phyloP scores from a whole-genome alignment of 2,888 invertebrate genomes.

The Allolobophora icterica region DNA sequence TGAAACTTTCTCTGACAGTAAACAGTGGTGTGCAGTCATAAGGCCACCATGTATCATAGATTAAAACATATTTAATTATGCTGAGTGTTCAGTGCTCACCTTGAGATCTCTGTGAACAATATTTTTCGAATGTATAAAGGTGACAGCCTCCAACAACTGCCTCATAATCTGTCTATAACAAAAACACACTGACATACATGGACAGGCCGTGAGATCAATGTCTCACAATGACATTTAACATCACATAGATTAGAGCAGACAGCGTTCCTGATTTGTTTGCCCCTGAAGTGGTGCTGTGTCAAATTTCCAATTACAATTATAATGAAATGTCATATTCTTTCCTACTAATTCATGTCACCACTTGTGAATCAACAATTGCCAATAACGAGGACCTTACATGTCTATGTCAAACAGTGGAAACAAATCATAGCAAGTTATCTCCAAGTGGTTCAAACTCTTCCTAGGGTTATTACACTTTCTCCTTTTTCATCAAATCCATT shows the following conservation, averaged over 20 bases:
- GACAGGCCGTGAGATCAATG: neutral
- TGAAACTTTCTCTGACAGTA: no score
- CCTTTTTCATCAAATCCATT: no score
- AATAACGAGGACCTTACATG: neutral
- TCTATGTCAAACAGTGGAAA: neutral
- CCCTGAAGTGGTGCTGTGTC: no score
- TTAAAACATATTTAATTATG: neutral
- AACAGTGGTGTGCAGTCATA: no score
- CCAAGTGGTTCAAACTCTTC: no score
- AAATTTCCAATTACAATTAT: no score
- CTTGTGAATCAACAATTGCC: neutral
- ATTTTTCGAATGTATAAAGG: slow-evolving; percentile 80
- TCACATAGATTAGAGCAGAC: no score
- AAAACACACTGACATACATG: neutral
- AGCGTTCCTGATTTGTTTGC: no score
- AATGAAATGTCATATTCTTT: no score
- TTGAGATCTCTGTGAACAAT: slow-evolving; percentile 75
- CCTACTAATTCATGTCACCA: neutral
- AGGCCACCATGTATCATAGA: neutral
- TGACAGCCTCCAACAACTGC: slow-evolving; percentile 90
- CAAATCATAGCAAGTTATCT: no score
- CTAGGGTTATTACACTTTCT: no score
- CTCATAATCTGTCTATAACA: slow-evolving; percentile 70
- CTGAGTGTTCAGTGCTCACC: slow-evolving; percentile 54
- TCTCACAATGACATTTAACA: neutral